Evolutionary conservation across 1,140 invertebrate species (phyloP).

Genomic region (Hylyphantes graminicola): DNA sequence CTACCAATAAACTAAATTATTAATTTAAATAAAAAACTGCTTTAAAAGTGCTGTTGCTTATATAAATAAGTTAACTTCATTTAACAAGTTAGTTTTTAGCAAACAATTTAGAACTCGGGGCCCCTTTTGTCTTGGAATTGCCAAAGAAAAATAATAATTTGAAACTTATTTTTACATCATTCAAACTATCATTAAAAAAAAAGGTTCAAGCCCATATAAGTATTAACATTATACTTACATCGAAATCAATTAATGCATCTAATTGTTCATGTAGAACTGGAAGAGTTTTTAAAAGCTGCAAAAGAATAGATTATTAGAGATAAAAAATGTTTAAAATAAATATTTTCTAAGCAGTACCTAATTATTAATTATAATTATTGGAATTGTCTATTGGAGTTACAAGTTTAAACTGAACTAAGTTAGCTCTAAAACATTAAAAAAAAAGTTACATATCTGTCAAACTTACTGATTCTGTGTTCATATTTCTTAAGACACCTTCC

Average conservation of each 20-base stretch:
- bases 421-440: background rate
- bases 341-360: background rate
- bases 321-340: background rate
- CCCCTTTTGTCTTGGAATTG: too few relatives aligned
- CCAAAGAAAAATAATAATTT: too few relatives aligned
- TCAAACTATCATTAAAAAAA: too few relatives aligned
- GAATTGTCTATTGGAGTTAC: too few relatives aligned
- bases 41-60: too few relatives aligned
- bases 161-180: too few relatives aligned
- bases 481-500: slow-evolving; percentile 94
- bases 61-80: too few relatives aligned
- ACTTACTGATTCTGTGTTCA: slow-evolving; percentile 88
- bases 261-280: slow-evolving; percentile 95
- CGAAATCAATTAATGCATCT: slow-evolving; percentile 96
- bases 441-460: background rate
- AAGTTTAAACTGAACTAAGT: background rate
- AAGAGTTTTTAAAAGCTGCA: slow-evolving; percentile 87
- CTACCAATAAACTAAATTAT: too few relatives aligned
- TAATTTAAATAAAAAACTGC: too few relatives aligned
- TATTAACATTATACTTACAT: slow-evolving; percentile 70
- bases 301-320: background rate
- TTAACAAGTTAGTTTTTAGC: too few relatives aligned
- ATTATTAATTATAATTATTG: background rate
- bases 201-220: too few relatives aligned
- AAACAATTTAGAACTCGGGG: too few relatives aligned